Base-by-base conservation (phyloP, 2,113 vertebrate species). In the Sminthopsis crassicaudata region DNA sequence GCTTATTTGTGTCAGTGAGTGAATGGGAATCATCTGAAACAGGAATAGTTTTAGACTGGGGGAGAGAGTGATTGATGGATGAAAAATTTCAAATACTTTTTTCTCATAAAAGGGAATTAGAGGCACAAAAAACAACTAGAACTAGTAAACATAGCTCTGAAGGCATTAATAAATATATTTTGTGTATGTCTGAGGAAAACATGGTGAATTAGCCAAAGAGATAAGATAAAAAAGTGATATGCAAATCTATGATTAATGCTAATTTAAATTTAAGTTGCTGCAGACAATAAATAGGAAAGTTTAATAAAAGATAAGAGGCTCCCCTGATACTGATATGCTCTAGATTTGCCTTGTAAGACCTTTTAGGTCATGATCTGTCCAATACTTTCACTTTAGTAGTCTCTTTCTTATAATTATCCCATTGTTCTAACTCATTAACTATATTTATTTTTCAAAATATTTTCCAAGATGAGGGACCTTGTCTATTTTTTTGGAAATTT, bases 251-350 rank as follows among this genome's bases (percentile, higher is more conserved):
- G 94, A 97, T 97, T 96, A 95, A n/a, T 54, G 54, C 84, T 94
- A 92, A 54, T 55, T 90, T 19, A 42, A 92, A 55, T 76, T 91
- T 27, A 90, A 55, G 36, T 84, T 93, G 94, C 89, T 42, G 91
- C 60, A 94, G 67, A 42, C 91, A 55, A 54, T 76, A 93, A 57
- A 36, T 94, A 93, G 94, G 93, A 96, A 97, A 94, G 92, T 95
- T 96, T 96, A 95, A 93, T 93, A 95, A 91, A 94, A 94, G 96
- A 93, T 93, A 94, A 2, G 7, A 96, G 91, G 91, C 54, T 95
- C 19, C 19, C 67, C 19, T 84, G n/a, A 84, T 93, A 96, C 22
- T 57, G 94, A 36, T 84, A n/a, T 42, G 91, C 23, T 76, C 60
- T 54, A 88, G 91, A 57, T 50, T 97, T 96, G 93, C 90, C 55